Evolutionary conservation across 2,888 invertebrate genomes (phyloP).

Genomic region (Anarsia innoxiella): DNA sequence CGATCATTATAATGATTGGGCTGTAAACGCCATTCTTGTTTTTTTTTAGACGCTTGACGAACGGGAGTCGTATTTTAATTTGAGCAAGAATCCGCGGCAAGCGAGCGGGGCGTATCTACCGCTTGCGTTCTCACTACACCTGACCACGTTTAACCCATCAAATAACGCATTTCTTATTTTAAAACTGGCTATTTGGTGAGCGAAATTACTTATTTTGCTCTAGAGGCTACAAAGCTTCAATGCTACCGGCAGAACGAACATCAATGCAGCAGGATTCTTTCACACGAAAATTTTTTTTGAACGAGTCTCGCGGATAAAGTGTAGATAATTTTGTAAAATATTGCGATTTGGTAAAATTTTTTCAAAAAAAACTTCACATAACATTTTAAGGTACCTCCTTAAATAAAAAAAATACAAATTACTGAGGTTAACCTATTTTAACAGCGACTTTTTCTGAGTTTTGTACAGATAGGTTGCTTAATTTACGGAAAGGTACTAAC

Average conservation of each 20-base stretch:
- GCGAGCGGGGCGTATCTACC: constrained; percentile 1
- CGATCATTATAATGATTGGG: constrained; percentile 72
- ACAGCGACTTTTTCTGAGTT: too few species aligned
- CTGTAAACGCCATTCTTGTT: constrained; percentile 61
- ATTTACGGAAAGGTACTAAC: too few species aligned
- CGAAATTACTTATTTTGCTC: constrained; percentile 16
- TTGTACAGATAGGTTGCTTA: too few species aligned
- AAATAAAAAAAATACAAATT: too few species aligned
- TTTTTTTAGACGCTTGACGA: constrained; percentile 53
- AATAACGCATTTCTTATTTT: constrained; percentile 23
- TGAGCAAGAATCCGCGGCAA: constrained; percentile 13
- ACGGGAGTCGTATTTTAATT: constrained; percentile 62
- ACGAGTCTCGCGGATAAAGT: too few species aligned
- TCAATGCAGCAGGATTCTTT: constrained; percentile 12
- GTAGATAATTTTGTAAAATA: too few species aligned
- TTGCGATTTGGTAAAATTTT: too few species aligned
- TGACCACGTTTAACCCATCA: constrained; percentile 22
- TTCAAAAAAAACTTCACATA: too few species aligned
- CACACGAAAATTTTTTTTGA: too few species aligned
- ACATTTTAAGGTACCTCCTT: too few species aligned
- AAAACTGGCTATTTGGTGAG: constrained; percentile 10
- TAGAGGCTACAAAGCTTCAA: constrained; percentile 22
- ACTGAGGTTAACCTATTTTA: too few species aligned
- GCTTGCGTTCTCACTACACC: constrained; percentile 20
- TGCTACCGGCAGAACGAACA: constrained; percentile 3